Evolutionary conservation across 23 tunicate species (phyloP), one percentile per base, ranked within the genome.

Genomic region (Phallusia fumigata): DNA sequence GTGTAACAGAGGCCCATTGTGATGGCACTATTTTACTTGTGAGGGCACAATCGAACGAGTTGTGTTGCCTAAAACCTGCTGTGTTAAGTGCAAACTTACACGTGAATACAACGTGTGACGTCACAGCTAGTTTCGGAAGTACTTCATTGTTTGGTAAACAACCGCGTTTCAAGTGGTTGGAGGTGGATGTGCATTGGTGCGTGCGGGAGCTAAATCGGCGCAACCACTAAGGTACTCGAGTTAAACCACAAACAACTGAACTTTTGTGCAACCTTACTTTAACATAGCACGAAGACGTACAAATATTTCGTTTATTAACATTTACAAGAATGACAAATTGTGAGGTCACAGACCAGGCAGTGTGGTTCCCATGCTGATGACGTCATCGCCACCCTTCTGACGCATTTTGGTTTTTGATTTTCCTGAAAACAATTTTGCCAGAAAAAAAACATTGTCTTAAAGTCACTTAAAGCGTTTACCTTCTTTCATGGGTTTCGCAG

Each of bases 301-400:
- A 40, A 40, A 40, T 40, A 40, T 40, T 10, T 10, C 47, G 5
- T 40, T 40, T 40, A 40, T 40, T 40, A 5, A 3, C 10, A 40
- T 40, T 5, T 40, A 40, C 47, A 40, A 40, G 5, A 40, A 40
- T 40, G 47, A 40, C 47, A 3, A 40, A 40, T 40, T 40, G 47
- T 58, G 69, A 58, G 15, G 11, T 77, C 82, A 90, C 74, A 90
- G 81, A 31, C 83, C 84, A 50, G 84, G 82, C 31, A 90, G 77
- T 30, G 95, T 90, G 15, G 95, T 90, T 65, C 95, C 95, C 95
- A 90, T 90, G 64, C 95, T 90, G 26, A 90, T 34, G n/a, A 90
- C 76, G 53, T 90, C 95, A 85, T 84, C 84, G 36, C 73, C 73
- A 53, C 32, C 53, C 1, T 79, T 85, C 76, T 84, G 88, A 21